Percentiles rank a stretch among this genome's conserved stretches.
phyloP scores from a whole-genome alignment of 1,140 invertebrate species.

The Leptonema lineaticorne region DNA sequence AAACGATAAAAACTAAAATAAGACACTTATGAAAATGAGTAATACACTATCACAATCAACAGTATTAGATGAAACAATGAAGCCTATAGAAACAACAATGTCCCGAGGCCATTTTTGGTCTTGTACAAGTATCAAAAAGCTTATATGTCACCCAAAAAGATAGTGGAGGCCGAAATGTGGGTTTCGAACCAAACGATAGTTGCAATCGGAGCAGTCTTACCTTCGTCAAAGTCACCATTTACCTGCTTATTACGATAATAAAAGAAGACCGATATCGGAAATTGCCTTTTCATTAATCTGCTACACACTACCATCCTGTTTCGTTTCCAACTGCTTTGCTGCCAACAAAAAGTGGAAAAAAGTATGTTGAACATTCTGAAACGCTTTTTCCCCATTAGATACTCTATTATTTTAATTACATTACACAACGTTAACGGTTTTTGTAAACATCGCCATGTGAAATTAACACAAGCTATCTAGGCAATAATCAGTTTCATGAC shows the following conservation, averaged over 20 bases:
- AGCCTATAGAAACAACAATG: too few relatives aligned
- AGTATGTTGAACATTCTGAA: too few relatives aligned
- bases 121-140: too few relatives aligned
- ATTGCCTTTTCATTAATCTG: constrained; percentile 21
- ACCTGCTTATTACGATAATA: constrained; percentile 39
- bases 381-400: too few relatives aligned
- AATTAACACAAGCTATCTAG: neutral
- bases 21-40: too few relatives aligned
- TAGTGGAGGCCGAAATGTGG: neutral
- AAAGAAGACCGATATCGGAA: constrained; percentile 27
- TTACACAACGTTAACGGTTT: neutral
- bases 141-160: constrained; percentile 27
- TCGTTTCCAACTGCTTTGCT: neutral
- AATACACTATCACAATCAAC: too few relatives aligned
- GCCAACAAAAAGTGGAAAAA: too few relatives aligned
- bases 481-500: neutral
- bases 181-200: neutral
- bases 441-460: neutral
- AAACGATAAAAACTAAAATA: too few relatives aligned
- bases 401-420: too few relatives aligned
- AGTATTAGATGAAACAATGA: too few relatives aligned
- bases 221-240: constrained; percentile 41
- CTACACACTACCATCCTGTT: neutral
- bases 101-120: too few relatives aligned
- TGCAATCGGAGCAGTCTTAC: constrained; percentile 13